Evolutionary conservation across 1,140 invertebrate genomes (phyloP).

Genomic region (Sycophaga agraensis): DNA sequence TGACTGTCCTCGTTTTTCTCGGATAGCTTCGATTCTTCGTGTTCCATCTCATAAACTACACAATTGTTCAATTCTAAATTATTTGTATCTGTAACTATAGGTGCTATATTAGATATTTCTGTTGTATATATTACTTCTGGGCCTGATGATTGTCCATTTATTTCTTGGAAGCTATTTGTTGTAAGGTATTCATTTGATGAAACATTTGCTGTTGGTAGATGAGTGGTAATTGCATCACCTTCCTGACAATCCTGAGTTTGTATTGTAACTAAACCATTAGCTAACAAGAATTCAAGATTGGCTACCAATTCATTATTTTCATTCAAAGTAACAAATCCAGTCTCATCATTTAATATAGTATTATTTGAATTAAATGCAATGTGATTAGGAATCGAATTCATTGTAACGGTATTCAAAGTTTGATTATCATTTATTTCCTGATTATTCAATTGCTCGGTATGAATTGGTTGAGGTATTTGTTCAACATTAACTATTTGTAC

Average conservation of each 20-base stretch:
- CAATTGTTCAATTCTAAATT: slow-evolving; percentile 32
- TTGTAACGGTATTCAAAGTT: slow-evolving; percentile 35
- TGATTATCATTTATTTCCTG: neutral
- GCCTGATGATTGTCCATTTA: too few species aligned
- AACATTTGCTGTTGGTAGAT: neutral
- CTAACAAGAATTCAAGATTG: slow-evolving; percentile 45
- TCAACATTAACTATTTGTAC: slow-evolving; percentile 1
- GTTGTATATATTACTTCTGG: too few species aligned
- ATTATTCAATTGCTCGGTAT: neutral
- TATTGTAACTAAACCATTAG: slow-evolving; percentile 45
- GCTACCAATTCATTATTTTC: slow-evolving; percentile 47
- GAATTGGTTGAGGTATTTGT: neutral
- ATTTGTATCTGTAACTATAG: neutral
- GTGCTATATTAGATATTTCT: neutral
- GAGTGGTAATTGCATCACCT: neutral
- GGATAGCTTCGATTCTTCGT: neutral
- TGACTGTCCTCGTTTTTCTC: neutral
- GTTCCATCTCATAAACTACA: slow-evolving; percentile 28
- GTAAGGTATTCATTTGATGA: neutral
- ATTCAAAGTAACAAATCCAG: slow-evolving; percentile 36
- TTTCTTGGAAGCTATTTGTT: too few species aligned
- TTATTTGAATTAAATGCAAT: slow-evolving; percentile 42
- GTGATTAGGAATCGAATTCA: slow-evolving; percentile 36
- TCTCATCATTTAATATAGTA: slow-evolving; percentile 38
- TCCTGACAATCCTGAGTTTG: slow-evolving; percentile 42